Evolutionary conservation across 2,888 invertebrate genomes (phyloP), one percentile per base, ranked within the genome.

Genomic region (Agriopis marginaria): DNA sequence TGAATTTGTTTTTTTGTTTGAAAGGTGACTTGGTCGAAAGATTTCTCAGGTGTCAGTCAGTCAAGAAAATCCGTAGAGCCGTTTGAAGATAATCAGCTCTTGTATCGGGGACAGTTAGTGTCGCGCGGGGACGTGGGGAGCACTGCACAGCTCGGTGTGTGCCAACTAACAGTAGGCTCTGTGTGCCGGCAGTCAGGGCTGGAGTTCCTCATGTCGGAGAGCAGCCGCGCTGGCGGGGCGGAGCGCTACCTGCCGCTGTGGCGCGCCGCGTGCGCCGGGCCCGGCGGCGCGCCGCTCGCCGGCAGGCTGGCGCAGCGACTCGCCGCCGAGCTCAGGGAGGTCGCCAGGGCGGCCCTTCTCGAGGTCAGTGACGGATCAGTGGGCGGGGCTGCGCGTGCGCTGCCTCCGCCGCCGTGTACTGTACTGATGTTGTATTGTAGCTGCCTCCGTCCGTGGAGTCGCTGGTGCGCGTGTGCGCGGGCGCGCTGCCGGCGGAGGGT

Each of bases 211-310:
- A 42, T 71, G 32, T 40, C 63, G 7, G 69, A 72, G 45, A 63
- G 70, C 5, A 66, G 75, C 14, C 63, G 44, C 9, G 51, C 63
- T 9, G 68, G 64, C 23, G 53, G n/a, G 0, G 32, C 66, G 32
- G 64, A 68, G n/a, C 47, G 44, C 4, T 68, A 54, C 61, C 45
- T 58, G 17, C 63, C 71, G 40, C 70, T 75, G 12, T 76, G 76
- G 76, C 50, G 62, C 7, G 67, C 17, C n/a, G 53, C 39, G 56
- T 39, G 40, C 17, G 62, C 32, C 42, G 50, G 32, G 14, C 23
- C 12, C 9, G 47, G 1, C 45, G 53, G 49, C 42, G 56, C 23
- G 40, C 14, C 11, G 17, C 11, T 47, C 0, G 55, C 49, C 10
- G 40, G 7, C 14, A 3, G 11, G 44, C 44, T 45, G 56, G 58